phyloP scores from a whole-genome alignment of 2,113 vertebrate genomes.

The Tapirus terrestris region DNA sequence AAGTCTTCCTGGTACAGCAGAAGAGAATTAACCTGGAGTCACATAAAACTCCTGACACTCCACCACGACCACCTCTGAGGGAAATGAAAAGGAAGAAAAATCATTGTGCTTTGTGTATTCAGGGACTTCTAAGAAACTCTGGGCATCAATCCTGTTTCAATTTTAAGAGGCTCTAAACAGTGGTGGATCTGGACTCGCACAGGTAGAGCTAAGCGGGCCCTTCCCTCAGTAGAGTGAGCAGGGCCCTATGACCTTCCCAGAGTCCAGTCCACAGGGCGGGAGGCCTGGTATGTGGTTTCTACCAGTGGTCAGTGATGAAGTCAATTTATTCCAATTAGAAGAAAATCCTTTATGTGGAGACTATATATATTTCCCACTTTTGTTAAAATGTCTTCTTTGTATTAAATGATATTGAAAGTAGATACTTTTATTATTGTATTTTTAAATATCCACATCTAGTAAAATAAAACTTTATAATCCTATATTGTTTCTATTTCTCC shows the following conservation, averaged over 20 bases:
- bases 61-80: neutral
- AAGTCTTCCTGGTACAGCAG: neutral
- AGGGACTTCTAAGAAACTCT: neutral
- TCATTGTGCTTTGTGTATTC: neutral
- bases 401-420: neutral
- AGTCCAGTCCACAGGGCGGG: neutral
- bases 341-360: neutral
- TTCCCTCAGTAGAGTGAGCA: rapidly evolving
- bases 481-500: neutral
- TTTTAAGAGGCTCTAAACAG: neutral
- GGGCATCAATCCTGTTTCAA: neutral
- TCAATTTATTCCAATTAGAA: neutral
- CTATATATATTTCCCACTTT: neutral
- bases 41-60: neutral
- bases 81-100: neutral
- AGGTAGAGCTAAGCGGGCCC: neutral
- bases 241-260: rapidly evolving
- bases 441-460: neutral
- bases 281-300: neutral
- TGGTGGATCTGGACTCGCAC: rapidly evolving
- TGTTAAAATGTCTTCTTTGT: neutral
- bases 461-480: neutral
- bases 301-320: neutral
- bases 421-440: neutral
- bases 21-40: slow-evolving; percentile 3